Conservation (phyloP, 2,113 vertebrate species). For the Pterocles burchelli region DNA sequence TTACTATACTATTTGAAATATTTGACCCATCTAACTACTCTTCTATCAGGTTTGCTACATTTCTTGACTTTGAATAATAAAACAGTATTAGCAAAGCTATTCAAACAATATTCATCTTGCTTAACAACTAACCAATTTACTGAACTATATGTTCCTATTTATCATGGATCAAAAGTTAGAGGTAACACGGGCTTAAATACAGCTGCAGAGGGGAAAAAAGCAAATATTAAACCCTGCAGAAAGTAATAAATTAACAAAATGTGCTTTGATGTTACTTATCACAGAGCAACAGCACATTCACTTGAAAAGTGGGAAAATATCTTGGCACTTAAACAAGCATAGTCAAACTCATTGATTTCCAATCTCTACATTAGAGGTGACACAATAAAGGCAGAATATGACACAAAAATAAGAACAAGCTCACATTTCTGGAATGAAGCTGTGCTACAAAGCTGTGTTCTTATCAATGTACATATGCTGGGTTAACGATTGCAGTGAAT, state of each 20-base stretch:
- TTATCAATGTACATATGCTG: neutral
- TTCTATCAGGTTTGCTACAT: neutral
- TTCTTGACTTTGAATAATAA: neutral
- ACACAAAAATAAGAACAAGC: neutral
- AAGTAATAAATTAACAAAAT: constrained; percentile 9
- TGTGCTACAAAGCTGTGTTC: neutral
- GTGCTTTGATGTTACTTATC: constrained; percentile 32
- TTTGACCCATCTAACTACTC: neutral
- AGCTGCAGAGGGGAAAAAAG: neutral
- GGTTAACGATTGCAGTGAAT: neutral
- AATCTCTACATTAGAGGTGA: neutral
- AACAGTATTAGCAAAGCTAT: neutral
- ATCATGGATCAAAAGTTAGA: neutral
- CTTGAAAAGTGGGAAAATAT: constrained; percentile 14
- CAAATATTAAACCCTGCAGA: neutral
- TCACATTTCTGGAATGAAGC: neutral
- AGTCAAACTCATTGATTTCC: constrained; percentile 29
- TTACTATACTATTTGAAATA: neutral
- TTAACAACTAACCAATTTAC: neutral
- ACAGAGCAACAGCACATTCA: constrained; percentile 5
- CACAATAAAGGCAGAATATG: neutral
- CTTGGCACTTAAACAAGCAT: neutral
- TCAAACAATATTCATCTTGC: neutral
- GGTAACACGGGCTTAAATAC: neutral
- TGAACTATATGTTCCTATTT: neutral